phyloP scores from a whole-genome alignment of 1,140 invertebrate genomes.

The Vanessa tameamea region DNA sequence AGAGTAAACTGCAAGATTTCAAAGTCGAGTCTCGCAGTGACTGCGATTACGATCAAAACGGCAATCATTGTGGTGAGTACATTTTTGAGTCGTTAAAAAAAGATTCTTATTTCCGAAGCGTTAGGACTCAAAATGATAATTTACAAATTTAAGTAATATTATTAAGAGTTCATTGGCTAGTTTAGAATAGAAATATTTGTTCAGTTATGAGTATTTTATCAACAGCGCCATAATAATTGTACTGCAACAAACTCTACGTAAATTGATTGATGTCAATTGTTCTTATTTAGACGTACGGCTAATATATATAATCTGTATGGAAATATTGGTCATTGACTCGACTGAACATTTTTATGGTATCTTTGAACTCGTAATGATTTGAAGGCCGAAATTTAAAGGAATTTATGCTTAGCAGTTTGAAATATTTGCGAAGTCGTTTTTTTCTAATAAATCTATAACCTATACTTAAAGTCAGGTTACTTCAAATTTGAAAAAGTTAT shows the following conservation, averaged over 20 bases:
- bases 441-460: too few species aligned
- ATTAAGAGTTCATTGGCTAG: not conserved
- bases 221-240: not conserved
- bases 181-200: not conserved
- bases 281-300: constrained; percentile 7
- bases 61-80: constrained; percentile 65
- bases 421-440: too few species aligned
- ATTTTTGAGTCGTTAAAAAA: constrained; percentile 5
- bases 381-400: constrained; percentile 1
- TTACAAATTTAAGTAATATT: not conserved
- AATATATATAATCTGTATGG: constrained; percentile 19
- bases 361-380: constrained; percentile 18
- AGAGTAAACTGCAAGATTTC: constrained; percentile 72
- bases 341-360: constrained; percentile 22
- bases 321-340: constrained; percentile 24
- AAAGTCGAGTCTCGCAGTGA: constrained; percentile 64
- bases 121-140: constrained; percentile 2
- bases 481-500: not conserved
- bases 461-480: not conserved
- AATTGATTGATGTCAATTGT: constrained; percentile 24
- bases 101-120: not conserved
- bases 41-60: constrained; percentile 63
- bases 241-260: not conserved
- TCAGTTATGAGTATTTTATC: constrained; percentile 2
- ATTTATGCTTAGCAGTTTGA: not conserved